A percentile compares a stretch with the other conserved stretches of the same genome.
Conservation (phyloP, 2,888 invertebrate genomes). For the Drosophila yooni region DNA sequence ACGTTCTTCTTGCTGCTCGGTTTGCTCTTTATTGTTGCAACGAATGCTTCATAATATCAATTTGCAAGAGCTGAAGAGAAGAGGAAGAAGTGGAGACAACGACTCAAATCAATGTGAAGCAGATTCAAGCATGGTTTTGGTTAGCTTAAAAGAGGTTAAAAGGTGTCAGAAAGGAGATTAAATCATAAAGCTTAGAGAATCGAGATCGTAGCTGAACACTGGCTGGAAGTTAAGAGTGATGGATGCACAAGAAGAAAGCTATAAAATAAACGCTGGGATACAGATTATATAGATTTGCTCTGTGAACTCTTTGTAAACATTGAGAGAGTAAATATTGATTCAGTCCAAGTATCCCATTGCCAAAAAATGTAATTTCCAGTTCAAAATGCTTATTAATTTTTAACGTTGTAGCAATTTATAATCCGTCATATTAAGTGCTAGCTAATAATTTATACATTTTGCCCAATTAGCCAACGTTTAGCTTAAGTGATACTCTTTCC, state of each 20-base stretch:
- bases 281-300: background rate
- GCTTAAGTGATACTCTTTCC: constrained; percentile 16
- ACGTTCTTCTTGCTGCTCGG: constrained; percentile 17
- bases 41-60: constrained; percentile 55
- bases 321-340: background rate
- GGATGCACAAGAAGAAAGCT: background rate
- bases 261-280: background rate
- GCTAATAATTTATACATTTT: constrained; percentile 10
- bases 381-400: background rate
- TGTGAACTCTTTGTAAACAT: background rate
- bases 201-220: background rate
- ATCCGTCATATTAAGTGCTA: background rate
- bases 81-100: background rate
- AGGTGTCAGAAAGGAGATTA: background rate
- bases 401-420: background rate
- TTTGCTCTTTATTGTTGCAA: constrained; percentile 43
- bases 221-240: background rate
- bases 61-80: constrained; percentile 27
- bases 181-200: background rate
- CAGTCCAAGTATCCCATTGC: background rate
- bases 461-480: constrained; percentile 45
- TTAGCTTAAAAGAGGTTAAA: constrained; percentile 9
- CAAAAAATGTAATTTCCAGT: background rate
- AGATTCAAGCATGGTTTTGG: constrained; percentile 29
- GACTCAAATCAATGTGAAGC: constrained; percentile 37